phyloP scores from a whole-genome alignment of 1,140 invertebrate species.

The Apocrypta bakeri region DNA sequence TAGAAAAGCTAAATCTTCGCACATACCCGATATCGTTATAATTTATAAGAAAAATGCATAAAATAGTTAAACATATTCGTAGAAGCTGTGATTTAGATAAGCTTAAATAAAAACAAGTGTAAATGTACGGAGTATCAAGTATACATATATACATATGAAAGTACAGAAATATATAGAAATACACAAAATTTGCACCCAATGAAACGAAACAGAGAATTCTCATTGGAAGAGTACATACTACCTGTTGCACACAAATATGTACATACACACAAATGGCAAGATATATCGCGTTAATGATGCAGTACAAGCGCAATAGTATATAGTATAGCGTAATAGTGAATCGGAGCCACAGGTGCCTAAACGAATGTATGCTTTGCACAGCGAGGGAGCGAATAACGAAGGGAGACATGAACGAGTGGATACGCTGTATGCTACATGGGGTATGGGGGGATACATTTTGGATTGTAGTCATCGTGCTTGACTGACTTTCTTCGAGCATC shows the following conservation, averaged over 20 bases:
- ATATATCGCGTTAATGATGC: slow-evolving; percentile 15
- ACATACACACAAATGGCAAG: too few relatives aligned
- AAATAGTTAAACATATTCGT: too few relatives aligned
- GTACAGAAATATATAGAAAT: too few relatives aligned
- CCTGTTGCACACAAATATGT: slow-evolving; percentile 58
- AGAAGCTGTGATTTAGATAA: too few relatives aligned
- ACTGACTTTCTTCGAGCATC: slow-evolving; percentile 8
- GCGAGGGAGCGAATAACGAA: not conserved
- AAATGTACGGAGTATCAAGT: too few relatives aligned
- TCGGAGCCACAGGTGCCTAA: slow-evolving; percentile 40
- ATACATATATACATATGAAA: too few relatives aligned
- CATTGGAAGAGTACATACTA: slow-evolving; percentile 56
- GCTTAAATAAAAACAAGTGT: too few relatives aligned
- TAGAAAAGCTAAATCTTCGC: too few relatives aligned
- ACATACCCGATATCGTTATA: too few relatives aligned
- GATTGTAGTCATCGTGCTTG: slow-evolving; percentile 6
- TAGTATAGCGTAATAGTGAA: too few relatives aligned
- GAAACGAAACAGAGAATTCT: not conserved
- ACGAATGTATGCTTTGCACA: not conserved
- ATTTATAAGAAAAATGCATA: too few relatives aligned
- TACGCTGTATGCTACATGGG: not conserved
- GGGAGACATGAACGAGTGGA: slow-evolving; percentile 1
- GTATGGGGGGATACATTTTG: not conserved
- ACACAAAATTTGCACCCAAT: too few relatives aligned
- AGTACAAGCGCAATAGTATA: not conserved